Evolutionary conservation across 2,888 invertebrate genomes (phyloP).

Genomic region (Laspeyria flexula): DNA sequence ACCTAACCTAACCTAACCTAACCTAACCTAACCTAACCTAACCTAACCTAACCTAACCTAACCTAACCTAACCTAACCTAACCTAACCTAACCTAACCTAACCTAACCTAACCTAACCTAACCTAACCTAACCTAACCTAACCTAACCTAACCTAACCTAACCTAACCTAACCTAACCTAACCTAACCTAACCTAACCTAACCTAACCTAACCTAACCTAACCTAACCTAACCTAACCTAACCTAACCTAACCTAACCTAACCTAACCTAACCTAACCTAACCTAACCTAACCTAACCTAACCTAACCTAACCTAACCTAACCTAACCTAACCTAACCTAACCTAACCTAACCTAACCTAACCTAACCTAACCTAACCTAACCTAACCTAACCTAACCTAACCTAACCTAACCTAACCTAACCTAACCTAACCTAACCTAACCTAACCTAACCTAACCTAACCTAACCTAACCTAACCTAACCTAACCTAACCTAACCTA

Average conservation of each 20-base stretch:
- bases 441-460: constrained; percentile 25
- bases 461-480: constrained; percentile 28
- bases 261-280: constrained; percentile 29
- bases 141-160: constrained; percentile 29
- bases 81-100: constrained; percentile 26
- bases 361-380: constrained; percentile 23
- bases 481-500: constrained; percentile 22
- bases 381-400: constrained; percentile 27
- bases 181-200: constrained; percentile 25
- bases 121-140: constrained; percentile 29
- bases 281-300: constrained; percentile 18
- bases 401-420: constrained; percentile 29
- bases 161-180: constrained; percentile 33
- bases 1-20: constrained; percentile 37
- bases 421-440: constrained; percentile 29
- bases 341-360: constrained; percentile 18
- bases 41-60: constrained; percentile 36
- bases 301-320: constrained; percentile 23
- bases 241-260: constrained; percentile 28
- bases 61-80: constrained; percentile 34
- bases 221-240: constrained; percentile 32
- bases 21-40: constrained; percentile 36
- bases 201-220: constrained; percentile 34
- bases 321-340: constrained; percentile 23
- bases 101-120: constrained; percentile 19